Evolutionary conservation across 2,113 vertebrate species (phyloP).

Genomic region (Cettia cetti): DNA sequence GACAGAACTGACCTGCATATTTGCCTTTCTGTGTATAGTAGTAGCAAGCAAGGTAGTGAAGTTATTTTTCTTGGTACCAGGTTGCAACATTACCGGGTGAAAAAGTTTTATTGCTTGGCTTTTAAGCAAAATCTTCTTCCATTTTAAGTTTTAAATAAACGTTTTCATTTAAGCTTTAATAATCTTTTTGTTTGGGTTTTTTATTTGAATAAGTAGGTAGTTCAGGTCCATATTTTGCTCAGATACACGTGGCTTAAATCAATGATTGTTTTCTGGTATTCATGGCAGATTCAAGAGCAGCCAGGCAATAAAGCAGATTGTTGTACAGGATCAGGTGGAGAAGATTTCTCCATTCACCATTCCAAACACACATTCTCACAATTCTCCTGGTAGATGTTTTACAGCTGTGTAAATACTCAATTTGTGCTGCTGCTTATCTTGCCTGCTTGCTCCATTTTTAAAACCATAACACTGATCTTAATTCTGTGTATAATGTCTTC

Average conservation of each 20-base stretch:
- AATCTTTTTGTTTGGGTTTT: background rate
- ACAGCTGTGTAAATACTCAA: conserved; percentile 23
- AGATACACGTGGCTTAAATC: background rate
- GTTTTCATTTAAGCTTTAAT: background rate
- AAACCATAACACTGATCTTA: background rate
- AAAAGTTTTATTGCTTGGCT: background rate
- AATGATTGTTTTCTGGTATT: background rate
- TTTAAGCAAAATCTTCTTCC: background rate
- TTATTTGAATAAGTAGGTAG: background rate
- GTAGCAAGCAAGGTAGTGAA: background rate
- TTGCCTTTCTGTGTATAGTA: rapidly evolving
- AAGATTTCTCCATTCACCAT: background rate
- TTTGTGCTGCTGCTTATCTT: conserved; percentile 17
- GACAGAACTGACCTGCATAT: background rate
- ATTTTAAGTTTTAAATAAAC: background rate
- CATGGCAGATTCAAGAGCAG: background rate
- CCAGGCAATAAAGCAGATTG: background rate
- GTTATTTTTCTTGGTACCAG: background rate
- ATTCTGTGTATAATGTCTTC: background rate
- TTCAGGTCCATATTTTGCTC: background rate
- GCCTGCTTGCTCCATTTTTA: background rate
- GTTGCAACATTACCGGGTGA: background rate
- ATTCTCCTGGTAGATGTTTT: conserved; percentile 5
- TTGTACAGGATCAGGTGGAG: background rate
- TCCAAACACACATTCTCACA: background rate